Evolutionary conservation across 2,113 vertebrate species (phyloP).

Genomic region (cattle (Bos taurus)): DNA sequence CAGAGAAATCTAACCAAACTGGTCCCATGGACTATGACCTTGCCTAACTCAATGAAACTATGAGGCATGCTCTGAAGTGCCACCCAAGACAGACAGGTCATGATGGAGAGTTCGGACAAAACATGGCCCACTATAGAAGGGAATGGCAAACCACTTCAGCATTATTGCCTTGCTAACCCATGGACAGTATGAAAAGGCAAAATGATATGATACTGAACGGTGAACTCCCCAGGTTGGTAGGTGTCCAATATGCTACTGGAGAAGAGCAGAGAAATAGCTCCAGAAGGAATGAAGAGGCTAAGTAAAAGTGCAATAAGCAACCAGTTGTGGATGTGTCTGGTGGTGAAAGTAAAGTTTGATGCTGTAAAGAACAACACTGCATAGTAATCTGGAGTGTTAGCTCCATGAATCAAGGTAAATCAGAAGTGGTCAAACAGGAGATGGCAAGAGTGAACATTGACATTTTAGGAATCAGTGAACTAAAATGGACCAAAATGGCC

Average conservation of each 20-base stretch:
- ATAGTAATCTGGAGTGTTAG: neutral
- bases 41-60: neutral
- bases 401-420: neutral
- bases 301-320: neutral
- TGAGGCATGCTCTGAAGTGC: neutral
- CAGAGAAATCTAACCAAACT: neutral
- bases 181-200: neutral
- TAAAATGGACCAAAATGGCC: neutral
- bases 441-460: neutral
- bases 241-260: neutral
- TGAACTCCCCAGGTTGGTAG: neutral
- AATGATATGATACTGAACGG: neutral
- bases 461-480: neutral
- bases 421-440: neutral
- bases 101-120: neutral
- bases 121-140: neutral
- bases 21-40: neutral
- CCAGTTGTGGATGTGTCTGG: neutral
- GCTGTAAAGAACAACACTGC: neutral
- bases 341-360: neutral
- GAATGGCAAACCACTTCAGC: neutral
- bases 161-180: neutral
- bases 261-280: neutral
- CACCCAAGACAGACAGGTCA: neutral
- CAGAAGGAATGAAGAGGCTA: neutral